Base-by-base conservation (phyloP, 2,888 invertebrate species). In the Noctuana brunneofusca region DNA sequence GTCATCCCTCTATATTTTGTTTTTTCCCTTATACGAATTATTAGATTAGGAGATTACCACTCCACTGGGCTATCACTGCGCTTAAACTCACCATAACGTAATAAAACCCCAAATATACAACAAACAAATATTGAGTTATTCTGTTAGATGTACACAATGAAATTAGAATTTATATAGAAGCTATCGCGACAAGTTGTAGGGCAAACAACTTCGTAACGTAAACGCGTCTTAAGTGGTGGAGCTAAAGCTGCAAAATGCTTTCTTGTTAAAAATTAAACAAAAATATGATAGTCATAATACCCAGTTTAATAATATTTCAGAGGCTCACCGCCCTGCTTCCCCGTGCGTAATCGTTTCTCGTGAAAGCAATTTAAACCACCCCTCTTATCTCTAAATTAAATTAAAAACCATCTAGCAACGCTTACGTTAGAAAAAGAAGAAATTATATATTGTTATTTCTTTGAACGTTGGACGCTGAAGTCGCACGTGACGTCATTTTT, bases 341-440 rank as follows among this genome's bases (percentile, higher is more conserved):
- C 54, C 38, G 27, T 27, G 55, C 54, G 62, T 62, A 62, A 62
- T 49, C 55, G 55, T 62, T 62, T 60, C 32, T 55, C 41, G 35
- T 46, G 49, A 55, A 62, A 60, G 54, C 60, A 60, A 60, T 60
- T 60, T 60, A 54, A 60, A 60, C 16, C 54, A 54, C 46, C 24
- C 53, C 46, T 54, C 53, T 60, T 60, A 60, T 60, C 60, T 55
- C 27, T 49, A 35, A 62, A 62, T 49, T 62, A 53, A 62, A 55
- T 60, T 55, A 48, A 62, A 55, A 62, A 53, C 59, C 52, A 41
- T 24, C 35, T 38, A 58, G 38, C 24, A 20, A 18, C 12, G 52
- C 18, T 52, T 12, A 14, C n/a, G 14, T 30, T 43, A n/a, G 50
- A 20, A 30, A 52, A 52, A 38, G 16, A 20, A 30, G 30, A 18